phyloP scores from a whole-genome alignment of 2,888 invertebrate species.

The Teinopalpus imperialis region DNA sequence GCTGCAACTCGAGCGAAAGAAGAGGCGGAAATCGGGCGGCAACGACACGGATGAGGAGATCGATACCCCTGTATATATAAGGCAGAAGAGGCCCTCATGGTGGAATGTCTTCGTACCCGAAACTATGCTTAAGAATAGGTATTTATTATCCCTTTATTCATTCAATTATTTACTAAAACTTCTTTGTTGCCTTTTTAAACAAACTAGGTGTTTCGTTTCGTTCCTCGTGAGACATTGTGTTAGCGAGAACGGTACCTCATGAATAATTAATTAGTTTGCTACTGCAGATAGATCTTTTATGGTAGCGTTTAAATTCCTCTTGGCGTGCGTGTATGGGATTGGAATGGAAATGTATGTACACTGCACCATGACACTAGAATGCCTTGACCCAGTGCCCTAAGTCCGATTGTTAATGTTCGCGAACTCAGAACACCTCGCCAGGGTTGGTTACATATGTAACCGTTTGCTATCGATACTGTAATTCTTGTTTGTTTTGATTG shows the following conservation, averaged over 20 bases:
- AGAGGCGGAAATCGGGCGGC: conserved; percentile 79
- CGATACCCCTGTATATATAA: conserved; percentile 69
- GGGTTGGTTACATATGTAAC: conserved; percentile 37
- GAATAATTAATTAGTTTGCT: conserved; percentile 30
- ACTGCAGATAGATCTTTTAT: conserved; percentile 31
- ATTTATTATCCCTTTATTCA: conserved; percentile 31
- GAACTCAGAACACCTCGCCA: conserved; percentile 46
- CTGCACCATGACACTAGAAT: conserved; percentile 55
- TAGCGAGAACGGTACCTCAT: conserved; percentile 26
- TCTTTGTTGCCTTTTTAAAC: too few species aligned
- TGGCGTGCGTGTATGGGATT: conserved; percentile 46
- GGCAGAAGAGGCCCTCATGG: conserved; percentile 92
- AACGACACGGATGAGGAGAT: conserved; percentile 69
- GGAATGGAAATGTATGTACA: conserved; percentile 54
- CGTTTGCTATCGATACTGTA: conserved; percentile 10
- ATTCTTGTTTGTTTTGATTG: conserved; percentile 21
- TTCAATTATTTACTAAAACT: too few species aligned
- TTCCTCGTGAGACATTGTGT: conserved; percentile 14
- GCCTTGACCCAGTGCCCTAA: conserved; percentile 63
- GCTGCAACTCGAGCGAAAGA: conserved; percentile 77
- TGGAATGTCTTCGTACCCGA: conserved; percentile 94
- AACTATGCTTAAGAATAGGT: conserved; percentile 87
- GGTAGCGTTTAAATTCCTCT: conserved; percentile 24
- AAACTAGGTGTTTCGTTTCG: conserved; percentile 4
- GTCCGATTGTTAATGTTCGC: conserved; percentile 56